These are phyloP conservation scores for Pluvialis apricaria DNA, from an alignment of 2,113 vertebrate genomes.

Conservation along the genomic window DNA sequence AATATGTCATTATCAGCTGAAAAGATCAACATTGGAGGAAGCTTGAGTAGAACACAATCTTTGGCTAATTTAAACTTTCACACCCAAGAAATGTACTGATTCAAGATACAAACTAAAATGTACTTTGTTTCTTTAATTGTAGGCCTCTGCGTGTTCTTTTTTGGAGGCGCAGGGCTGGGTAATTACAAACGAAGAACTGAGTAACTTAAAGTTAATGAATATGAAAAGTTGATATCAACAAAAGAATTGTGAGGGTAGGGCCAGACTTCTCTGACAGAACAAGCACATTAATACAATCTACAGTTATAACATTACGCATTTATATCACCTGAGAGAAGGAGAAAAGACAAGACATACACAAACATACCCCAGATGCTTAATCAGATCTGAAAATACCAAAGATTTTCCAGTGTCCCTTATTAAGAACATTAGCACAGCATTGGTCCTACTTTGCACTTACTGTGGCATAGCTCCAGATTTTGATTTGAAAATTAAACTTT, in stretches of 20 bases:
- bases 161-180: not conserved
- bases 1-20: not conserved
- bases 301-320: not conserved
- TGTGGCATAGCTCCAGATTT: constrained; percentile 91
- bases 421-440: not conserved
- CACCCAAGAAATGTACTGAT: not conserved
- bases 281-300: not conserved
- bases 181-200: not conserved
- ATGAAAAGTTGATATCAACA: not conserved
- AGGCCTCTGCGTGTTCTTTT: not conserved
- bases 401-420: not conserved
- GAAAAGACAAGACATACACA: not conserved
- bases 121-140: not conserved
- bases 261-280: not conserved
- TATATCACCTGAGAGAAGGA: not conserved
- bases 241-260: not conserved
- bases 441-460: constrained; percentile 74
- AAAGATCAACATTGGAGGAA: not conserved
- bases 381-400: not conserved
- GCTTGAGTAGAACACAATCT: not conserved
- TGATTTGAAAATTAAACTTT: constrained; percentile 79
- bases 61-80: not conserved
- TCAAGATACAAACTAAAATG: not conserved
- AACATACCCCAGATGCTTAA: not conserved
- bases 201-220: not conserved